Percentiles rank a stretch among this genome's conserved stretches.
phyloP scores from a whole-genome alignment of 2,888 invertebrate genomes.

The Amorpha juglandis region DNA sequence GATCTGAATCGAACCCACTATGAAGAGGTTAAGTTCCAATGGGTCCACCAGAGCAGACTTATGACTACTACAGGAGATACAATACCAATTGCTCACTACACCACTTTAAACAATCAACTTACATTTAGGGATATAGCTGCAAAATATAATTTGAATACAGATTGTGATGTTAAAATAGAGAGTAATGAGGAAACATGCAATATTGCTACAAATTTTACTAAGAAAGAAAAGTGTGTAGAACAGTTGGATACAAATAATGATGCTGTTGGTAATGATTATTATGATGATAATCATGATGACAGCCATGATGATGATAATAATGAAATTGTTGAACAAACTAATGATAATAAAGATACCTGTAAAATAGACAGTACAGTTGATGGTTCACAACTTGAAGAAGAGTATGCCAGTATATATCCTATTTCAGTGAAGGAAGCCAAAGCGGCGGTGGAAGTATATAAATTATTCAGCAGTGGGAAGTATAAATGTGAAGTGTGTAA shows the following conservation, averaged over 20 bases:
- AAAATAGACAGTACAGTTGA: conserved; percentile 49
- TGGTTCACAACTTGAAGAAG: conserved; percentile 62
- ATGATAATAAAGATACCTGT: conserved; percentile 35
- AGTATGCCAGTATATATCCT: conserved; percentile 68
- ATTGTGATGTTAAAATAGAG: conserved; percentile 41
- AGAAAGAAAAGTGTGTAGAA: conserved; percentile 23
- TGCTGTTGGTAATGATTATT: conserved; percentile 40
- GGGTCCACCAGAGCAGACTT: conserved; percentile 56
- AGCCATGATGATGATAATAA: conserved; percentile 30
- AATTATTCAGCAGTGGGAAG: conserved; percentile 59
- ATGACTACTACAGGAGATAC: conserved; percentile 39
- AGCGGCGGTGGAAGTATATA: conserved; percentile 66
- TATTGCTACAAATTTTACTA: conserved; percentile 19
- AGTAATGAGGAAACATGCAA: conserved; percentile 28
- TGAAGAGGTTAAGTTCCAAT: conserved; percentile 61
- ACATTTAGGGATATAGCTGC: conserved; percentile 47
- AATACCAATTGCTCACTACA: conserved; percentile 57
- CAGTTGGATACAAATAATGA: conserved; percentile 31
- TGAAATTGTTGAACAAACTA: conserved; percentile 33
- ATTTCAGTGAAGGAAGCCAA: conserved; percentile 67
- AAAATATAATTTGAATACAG: conserved; percentile 38
- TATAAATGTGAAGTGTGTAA: conserved; percentile 60
- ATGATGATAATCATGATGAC: conserved; percentile 35
- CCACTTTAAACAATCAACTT: conserved; percentile 53
- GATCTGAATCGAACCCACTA: conserved; percentile 52